Conservation (phyloP, 2,888 invertebrate genomes). For the Luperina testacea region DNA sequence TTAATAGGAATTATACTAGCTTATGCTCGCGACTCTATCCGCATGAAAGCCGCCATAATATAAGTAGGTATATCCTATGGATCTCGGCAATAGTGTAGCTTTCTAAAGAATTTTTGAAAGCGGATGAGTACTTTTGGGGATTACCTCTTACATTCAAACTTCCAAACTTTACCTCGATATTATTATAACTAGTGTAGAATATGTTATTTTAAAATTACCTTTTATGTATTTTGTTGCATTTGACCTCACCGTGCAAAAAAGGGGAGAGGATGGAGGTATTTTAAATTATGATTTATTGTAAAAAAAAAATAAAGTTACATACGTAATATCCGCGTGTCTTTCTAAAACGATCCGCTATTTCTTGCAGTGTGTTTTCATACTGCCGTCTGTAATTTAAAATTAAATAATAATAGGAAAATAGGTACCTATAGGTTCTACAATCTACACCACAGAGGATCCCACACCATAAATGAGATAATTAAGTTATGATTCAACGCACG, state of each 20-base stretch:
- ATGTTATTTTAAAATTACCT: background rate
- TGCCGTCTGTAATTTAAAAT: constrained; percentile 72
- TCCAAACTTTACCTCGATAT: background rate
- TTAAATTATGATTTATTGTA: background rate
- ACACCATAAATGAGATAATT: background rate
- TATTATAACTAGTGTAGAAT: background rate
- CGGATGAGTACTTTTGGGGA: background rate
- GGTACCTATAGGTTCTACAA: background rate
- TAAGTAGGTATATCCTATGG: background rate
- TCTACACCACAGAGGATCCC: background rate
- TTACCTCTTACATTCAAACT: background rate
- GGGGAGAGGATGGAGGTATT: no score
- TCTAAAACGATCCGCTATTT: constrained; percentile 79
- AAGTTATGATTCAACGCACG: background rate
- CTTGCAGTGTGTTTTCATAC: constrained; percentile 78
- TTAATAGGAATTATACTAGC: background rate
- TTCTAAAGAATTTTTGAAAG: background rate
- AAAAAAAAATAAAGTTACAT: constrained; percentile 61
- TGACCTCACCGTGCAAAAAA: background rate
- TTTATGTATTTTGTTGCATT: background rate
- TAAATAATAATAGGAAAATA: background rate
- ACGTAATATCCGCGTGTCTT: constrained; percentile 77
- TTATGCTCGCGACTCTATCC: no score
- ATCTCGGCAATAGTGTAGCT: background rate
- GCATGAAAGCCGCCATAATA: background rate